Base-by-base conservation (phyloP, 2,888 invertebrate genomes). In the Drosophila macrothrix region DNA sequence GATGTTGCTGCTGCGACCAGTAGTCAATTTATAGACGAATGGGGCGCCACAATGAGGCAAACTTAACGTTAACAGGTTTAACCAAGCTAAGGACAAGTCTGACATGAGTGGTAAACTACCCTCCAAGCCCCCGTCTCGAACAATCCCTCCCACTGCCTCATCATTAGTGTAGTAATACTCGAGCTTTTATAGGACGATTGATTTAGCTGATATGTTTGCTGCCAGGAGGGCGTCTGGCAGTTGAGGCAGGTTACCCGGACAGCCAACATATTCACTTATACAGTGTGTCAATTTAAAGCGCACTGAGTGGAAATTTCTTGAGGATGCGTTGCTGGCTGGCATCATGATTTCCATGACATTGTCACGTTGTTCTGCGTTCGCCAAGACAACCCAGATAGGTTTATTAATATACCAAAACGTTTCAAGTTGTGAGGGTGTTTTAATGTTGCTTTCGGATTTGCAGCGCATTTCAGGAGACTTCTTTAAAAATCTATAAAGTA, bases 31-130 rank as follows among this genome's bases (percentile, higher is more conserved):
- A 89, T 84, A 68, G 74, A 80, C 70, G 76, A 80, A 78, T 75
- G 79, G 69, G 77, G 46, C 79, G 66, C 55, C 78, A 76, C 76
- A 78, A 67, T 76, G 78, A 73, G 68, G 67, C 29, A 83, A 84
- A 88, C 89, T 84, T 88, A 84, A 86, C 84, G 86, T 81, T 84
- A 84, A 84, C 84, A 86, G 84, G 84, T 84, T 88, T 88, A 84
- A 88, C 86, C 84, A 83, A 72, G 89, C 89, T 86, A 81, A 88
- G 84, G 84, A 86, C 87, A 84, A 83, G 73, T 60, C 81, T 55
- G 72, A 74, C 78, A 78, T 69, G 81, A 80, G 86, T 88, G 88
- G 62, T 67, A 71, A 75, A 61, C 75, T 54, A 50, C 29, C 16
- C 22, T 22, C 22, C 22, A 46, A 4, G 14, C 46, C 14, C 14